These are phyloP conservation scores for Mamestra brassicae DNA, from an alignment of 2,888 invertebrate genomes.

Conservation along the genomic window DNA sequence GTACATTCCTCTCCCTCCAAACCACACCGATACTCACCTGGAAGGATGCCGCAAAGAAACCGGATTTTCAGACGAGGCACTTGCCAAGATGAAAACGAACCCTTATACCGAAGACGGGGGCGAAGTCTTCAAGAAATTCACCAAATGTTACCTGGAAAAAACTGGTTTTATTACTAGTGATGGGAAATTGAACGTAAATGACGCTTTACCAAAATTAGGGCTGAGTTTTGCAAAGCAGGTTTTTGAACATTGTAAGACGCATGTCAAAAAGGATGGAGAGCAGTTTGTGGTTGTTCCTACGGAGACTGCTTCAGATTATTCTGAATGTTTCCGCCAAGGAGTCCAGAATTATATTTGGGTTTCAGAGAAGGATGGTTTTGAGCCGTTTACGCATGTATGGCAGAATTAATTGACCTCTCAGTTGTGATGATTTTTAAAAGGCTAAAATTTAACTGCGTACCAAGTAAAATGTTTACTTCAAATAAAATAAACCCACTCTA, in stretches of 20 bases:
- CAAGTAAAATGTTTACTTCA: no score
- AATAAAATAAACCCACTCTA: no score
- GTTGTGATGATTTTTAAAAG: no score
- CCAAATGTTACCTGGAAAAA: neutral
- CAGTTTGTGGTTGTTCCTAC: neutral
- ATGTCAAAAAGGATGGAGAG: neutral
- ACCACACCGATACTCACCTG: neutral
- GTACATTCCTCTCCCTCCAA: neutral
- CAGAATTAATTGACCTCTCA: neutral
- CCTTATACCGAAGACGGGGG: neutral
- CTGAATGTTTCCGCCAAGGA: slow-evolving; percentile 4
- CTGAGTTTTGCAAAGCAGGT: neutral
- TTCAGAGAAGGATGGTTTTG: neutral
- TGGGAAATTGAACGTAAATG: neutral
- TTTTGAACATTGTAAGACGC: neutral
- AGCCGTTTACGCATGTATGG: neutral
- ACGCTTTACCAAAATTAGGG: neutral
- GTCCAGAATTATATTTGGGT: neutral
- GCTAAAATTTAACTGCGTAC: no score
- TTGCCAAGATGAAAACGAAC: neutral
- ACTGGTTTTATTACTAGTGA: neutral
- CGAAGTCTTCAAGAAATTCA: neutral
- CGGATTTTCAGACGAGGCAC: neutral
- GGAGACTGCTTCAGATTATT: neutral
- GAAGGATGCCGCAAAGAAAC: neutral